Base-by-base conservation (phyloP, 2,797 vertebrate species). In the Alcedo quadribrachys region DNA sequence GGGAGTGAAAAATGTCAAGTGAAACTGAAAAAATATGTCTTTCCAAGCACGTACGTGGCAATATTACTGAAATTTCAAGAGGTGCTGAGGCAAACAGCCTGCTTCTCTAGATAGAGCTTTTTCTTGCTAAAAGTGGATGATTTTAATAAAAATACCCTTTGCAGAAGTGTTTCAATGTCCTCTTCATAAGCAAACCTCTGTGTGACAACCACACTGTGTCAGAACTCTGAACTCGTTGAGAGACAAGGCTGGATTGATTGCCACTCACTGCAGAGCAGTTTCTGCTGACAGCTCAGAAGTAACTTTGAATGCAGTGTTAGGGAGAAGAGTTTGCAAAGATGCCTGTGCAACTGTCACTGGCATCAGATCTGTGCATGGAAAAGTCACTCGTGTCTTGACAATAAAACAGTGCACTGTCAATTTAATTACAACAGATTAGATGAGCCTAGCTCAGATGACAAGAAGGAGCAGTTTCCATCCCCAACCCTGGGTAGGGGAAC, bases 171-270 rank as follows among this genome's bases (percentile, higher is more conserved):
- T 77, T 89, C 58, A 68, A 80, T 48, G 54, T 73, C 58, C 74
- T 90, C 61, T 84, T 91, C 63, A 63, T 75, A 94, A 96, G 84
- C 79, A 53, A 92, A 92, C 69, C 37, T 88, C 85, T 71, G 5
- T 58, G 71, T 62, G 74, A 85, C 78, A 90, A n/a, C 15, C 18
- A 35, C n/a, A 3, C 73, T 71, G 16, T 85, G 85, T 87, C 84
- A 94, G 85, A 94, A 87, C 88, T 92, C 93, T 87, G 51, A 68
- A 88, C 88, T 90, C 82, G 87, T 81, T 92, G 84, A 91, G 88
- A 95, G 92, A 94, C 90, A 96, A 95, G 93, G 57, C 84, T 62
- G 84, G 81, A 89, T 83, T 94, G 93, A 96, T 94, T 95, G 84
- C 93, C 60, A 53, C 88, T 93, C 79, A 45, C 55, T 85, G 76